A percentile compares a stretch with the other conserved stretches of the same genome.
Conservation (phyloP, 1,140 invertebrate genomes). For the Mercenaria mercenaria region DNA sequence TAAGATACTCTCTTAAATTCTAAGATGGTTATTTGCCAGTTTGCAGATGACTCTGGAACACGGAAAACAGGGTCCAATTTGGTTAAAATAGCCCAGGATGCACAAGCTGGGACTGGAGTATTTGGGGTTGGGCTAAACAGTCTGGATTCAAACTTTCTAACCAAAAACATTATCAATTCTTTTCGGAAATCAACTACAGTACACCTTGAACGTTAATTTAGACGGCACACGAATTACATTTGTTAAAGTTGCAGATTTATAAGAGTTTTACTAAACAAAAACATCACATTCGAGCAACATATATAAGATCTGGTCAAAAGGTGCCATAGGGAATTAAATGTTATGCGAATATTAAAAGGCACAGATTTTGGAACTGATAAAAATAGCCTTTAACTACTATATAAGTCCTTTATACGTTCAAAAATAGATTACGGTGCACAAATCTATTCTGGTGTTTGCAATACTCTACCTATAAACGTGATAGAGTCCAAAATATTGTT, state of each 20-base stretch:
- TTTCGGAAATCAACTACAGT: constrained; percentile 10
- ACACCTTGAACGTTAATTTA: background rate
- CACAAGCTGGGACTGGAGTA: background rate
- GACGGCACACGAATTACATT: background rate
- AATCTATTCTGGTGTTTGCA: background rate
- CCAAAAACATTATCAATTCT: constrained; percentile 43
- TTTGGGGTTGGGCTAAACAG: background rate
- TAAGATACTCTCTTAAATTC: background rate
- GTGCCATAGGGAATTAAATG: background rate
- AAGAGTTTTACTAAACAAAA: background rate
- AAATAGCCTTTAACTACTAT: background rate
- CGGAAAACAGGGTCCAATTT: constrained; percentile 29
- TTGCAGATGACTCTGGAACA: constrained; percentile 31
- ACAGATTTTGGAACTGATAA: constrained; percentile 11
- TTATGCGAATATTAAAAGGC: background rate
- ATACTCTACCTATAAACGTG: background rate
- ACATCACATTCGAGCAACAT: constrained; percentile 17
- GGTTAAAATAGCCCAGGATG: background rate
- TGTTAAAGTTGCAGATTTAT: background rate
- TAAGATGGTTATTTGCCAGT: constrained; percentile 8
- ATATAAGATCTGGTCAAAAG: constrained; percentile 13
- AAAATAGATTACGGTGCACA: constrained; percentile 32
- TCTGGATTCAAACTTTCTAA: constrained; percentile 50
- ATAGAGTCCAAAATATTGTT: constrained; percentile 4
- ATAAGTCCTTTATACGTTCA: constrained; percentile 1